Evolutionary conservation across 2,888 invertebrate genomes (phyloP), one percentile per base, ranked within the genome.

Genomic region (Caenorhabditis drosophilae): DNA sequence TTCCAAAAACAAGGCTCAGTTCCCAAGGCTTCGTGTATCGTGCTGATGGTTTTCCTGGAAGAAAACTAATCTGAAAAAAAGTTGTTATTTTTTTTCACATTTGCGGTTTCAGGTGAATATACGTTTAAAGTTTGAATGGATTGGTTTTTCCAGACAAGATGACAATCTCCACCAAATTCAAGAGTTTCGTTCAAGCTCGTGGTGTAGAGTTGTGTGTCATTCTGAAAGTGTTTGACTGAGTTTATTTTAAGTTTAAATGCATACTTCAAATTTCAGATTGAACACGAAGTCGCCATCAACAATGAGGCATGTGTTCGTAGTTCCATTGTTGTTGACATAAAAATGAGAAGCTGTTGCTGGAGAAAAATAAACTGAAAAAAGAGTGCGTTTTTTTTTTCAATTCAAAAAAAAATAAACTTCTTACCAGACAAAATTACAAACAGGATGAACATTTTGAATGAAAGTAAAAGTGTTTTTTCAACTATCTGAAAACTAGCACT

Each of bases 211-310:
- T 62, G 26, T n/a, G 66, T 69, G 40, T 51, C 16, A 51, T 69
- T 69, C 40, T 35, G 25, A 7, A 50, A 44, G 38, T 57, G 35
- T 23, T n/a, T 31, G 31, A 12, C 31, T 31, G 31, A 9, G 31
- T 9, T 12, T 31, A 58, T 4, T 20, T 20, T 18, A 31, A 27
- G 3, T 23, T 22, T 15, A 31, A 44, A 35, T 31, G 59, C 22
- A 16, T 22, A 2, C 34, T 35, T 12, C 25, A 42, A 55, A 49
- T 11, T 45, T 41, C 22, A 59, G 31, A 16, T 63, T 64, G 60
- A 72, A 57, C 31, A 47, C 48, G 56, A 63, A 57, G 36, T 67
- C 55, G 27, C 71, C 74, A 26, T 78, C 70, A 25, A 78, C 54
- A 15, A 78, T 60, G 34, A 78, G 40, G 55, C 78, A 78, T 26